A percentile compares a stretch with the other conserved stretches of the same genome.
Conservation (phyloP, 2,888 invertebrate species). For the Chrysomela aeneicollis region DNA sequence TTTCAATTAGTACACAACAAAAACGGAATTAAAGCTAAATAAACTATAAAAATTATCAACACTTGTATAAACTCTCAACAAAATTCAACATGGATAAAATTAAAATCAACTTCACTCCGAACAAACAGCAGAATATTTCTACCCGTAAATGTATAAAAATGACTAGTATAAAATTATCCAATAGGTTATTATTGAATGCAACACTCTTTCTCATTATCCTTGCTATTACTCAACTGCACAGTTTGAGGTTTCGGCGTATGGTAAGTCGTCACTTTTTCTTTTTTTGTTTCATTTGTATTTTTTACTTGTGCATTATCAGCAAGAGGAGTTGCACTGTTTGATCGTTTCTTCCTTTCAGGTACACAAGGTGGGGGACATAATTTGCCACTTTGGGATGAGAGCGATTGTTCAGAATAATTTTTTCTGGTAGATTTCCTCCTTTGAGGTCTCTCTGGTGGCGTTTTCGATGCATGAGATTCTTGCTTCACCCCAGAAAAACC, state of each 20-base stretch:
- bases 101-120: constrained; percentile 43
- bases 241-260: constrained; percentile 44
- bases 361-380: constrained; percentile 34
- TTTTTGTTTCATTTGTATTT: constrained; percentile 40
- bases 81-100: constrained; percentile 44
- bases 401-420: neutral
- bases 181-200: constrained; percentile 51
- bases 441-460: neutral
- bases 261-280: constrained; percentile 45
- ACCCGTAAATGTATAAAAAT: constrained; percentile 52
- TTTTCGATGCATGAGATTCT: neutral
- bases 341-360: constrained; percentile 45
- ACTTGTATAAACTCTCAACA: constrained; percentile 50
- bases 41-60: constrained; percentile 37
- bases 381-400: neutral
- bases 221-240: constrained; percentile 36
- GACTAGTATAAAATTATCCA: constrained; percentile 53
- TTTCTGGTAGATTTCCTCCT: neutral
- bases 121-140: constrained; percentile 51
- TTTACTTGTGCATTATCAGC: constrained; percentile 25
- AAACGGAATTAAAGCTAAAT: constrained; percentile 35
- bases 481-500: neutral
- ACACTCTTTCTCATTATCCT: constrained; percentile 55
- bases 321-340: constrained; percentile 46
- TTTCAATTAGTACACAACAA: constrained; percentile 41